Base-by-base conservation (phyloP, 2,888 invertebrate species). In the Eupithecia subfuscata region DNA sequence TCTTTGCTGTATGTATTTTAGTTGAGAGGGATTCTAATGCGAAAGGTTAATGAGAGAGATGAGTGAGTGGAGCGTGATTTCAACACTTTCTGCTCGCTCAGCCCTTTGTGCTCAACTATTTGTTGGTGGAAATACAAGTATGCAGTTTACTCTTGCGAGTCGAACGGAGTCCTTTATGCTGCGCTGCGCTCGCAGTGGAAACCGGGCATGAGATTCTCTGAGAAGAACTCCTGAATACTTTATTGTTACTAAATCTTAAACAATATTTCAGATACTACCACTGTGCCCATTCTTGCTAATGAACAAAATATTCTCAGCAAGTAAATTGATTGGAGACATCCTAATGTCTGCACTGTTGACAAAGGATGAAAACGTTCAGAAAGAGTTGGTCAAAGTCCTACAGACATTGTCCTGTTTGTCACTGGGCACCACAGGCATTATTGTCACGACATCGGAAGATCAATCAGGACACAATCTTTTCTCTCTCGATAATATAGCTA, bases 311-410 rank as follows among this genome's bases (percentile, higher is more conserved):
- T 83, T 85, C 60, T 89, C 92, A 45, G 85, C 90, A 63, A 92
- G 93, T 78, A 94, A 91, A 83, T 79, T 94, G 12, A 91, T 95
- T 64, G 91, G 90, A 34, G 93, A 95, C 45, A 84, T 94, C 70
- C 81, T 95, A 14, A 89, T 94, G 85, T 93, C 94, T 75, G 91
- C 90, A 2, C 89, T 94, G 71, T 83, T 91, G 22, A 87, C 87
- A 34, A 94, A 92, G 83, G 85, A 92, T 65, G 52, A 76, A 67
- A 84, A 84, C 6, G 69, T 91, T n/a, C 92, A 93, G 76, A 86
- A 82, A 70, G 82, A 85, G 76, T 81, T 95, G 8, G 79, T 86
- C 4, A 75, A 82, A 76, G 79, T 86, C 5, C 70, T 95, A 72
- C 89, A 92, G 64, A 85, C 84, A 18, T 82, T 95, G 48, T 84